A percentile compares a stretch with the other conserved stretches of the same genome.
These are phyloP conservation scores for Rhagologus leucostigma DNA, from an alignment of 2,113 vertebrate species.

Conservation along the genomic window DNA sequence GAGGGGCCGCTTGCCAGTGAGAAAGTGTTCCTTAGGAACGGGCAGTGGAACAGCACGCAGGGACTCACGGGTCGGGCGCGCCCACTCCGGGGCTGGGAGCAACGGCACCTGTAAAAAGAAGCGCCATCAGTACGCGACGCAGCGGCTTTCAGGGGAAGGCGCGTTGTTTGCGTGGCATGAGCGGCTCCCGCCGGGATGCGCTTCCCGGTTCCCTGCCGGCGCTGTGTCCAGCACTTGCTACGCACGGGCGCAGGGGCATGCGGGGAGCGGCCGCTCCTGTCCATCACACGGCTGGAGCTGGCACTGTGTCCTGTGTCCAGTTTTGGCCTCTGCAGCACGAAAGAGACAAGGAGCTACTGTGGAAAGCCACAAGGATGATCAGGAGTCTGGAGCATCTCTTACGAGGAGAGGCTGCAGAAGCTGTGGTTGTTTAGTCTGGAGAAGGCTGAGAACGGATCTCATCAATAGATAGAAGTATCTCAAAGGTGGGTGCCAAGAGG, in stretches of 20 bases:
- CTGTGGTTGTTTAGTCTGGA: not conserved
- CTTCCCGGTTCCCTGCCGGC: not conserved
- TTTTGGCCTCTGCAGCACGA: not conserved
- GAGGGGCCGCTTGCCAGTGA: fast-evolving
- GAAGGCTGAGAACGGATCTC: not conserved
- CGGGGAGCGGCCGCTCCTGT: not conserved
- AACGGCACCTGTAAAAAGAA: fast-evolving
- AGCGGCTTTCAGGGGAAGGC: not conserved
- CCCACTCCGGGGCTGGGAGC: no score
- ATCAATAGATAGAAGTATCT: not conserved
- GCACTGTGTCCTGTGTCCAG: no score
- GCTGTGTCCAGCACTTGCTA: not conserved
- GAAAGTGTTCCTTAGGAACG: fast-evolving
- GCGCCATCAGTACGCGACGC: not conserved
- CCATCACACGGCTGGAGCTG: no score
- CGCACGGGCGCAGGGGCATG: no score
- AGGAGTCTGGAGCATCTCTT: not conserved
- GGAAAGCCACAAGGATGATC: not conserved
- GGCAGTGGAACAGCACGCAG: no score
- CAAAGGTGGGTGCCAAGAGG: not conserved
- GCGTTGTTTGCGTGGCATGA: not conserved
- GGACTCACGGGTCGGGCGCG: not conserved
- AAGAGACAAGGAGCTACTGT: not conserved
- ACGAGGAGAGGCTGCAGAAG: not conserved
- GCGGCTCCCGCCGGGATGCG: not conserved